phyloP scores from a whole-genome alignment of 2,888 invertebrate species.

The Microchrysa polita region DNA sequence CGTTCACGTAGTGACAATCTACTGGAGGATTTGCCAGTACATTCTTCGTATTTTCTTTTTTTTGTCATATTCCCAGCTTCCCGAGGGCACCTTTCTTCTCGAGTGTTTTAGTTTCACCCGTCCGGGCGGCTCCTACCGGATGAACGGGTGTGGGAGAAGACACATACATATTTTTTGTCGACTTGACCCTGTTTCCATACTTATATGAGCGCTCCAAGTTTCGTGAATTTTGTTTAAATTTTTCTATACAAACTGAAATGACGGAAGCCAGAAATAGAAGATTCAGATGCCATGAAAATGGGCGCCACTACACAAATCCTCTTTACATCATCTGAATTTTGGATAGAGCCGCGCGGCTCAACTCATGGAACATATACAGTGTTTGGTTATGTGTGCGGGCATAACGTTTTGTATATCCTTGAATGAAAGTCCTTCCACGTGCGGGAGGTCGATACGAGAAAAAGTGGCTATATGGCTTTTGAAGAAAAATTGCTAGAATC shows the following conservation, averaged over 20 bases:
- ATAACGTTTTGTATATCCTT: conserved; percentile 29
- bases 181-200: neutral
- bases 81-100: conserved; percentile 25
- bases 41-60: neutral
- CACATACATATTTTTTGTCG: neutral
- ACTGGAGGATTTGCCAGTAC: conserved; percentile 18
- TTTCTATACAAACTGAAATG: neutral
- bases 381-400: neutral
- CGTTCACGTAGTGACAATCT: conserved; percentile 39
- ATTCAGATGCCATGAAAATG: neutral
- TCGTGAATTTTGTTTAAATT: neutral
- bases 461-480: conserved; percentile 17
- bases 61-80: conserved; percentile 6
- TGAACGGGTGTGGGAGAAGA: neutral
- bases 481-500: neutral
- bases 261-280: conserved; percentile 3
- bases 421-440: conserved; percentile 20
- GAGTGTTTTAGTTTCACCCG: neutral
- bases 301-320: neutral
- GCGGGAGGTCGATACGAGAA: conserved; percentile 16
- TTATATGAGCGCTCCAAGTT: neutral
- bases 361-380: neutral
- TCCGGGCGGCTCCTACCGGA: neutral
- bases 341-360: neutral
- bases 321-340: neutral